These are phyloP conservation scores for Cotesia congregata DNA, from an alignment of 2,888 invertebrate species.

Conservation along the genomic window DNA sequence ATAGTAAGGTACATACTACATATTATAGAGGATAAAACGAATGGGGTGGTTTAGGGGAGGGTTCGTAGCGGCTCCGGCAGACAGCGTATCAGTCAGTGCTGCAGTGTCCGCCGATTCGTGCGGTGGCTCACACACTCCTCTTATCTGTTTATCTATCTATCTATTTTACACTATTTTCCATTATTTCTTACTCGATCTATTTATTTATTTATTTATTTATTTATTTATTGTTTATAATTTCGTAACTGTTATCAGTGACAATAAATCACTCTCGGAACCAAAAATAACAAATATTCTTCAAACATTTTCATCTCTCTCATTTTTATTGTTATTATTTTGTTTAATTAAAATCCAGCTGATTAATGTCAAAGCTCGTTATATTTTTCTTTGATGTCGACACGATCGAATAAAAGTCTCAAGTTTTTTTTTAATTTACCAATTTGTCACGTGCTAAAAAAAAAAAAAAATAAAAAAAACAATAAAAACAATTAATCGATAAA, in stretches of 20 bases:
- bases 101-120: conserved; percentile 62
- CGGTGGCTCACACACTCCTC: conserved; percentile 53
- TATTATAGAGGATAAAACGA: background rate
- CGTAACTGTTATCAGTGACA: conserved; percentile 13
- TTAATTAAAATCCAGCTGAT: background rate
- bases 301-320: too few species aligned
- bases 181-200: background rate
- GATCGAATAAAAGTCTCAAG: background rate
- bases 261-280: background rate
- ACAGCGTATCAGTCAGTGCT: conserved; percentile 63
- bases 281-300: too few species aligned
- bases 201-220: background rate
- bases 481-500: too few species aligned
- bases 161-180: background rate
- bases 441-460: too few species aligned
- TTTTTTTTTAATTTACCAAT: too few species aligned
- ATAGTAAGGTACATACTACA: background rate
- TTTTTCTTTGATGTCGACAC: background rate
- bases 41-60: conserved; percentile 34
- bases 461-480: too few species aligned
- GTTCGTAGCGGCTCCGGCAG: conserved; percentile 54
- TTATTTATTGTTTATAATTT: background rate
- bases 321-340: background rate
- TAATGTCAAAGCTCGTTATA: background rate
- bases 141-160: conserved; percentile 7